Conservation (phyloP, 2,888 invertebrate species). For the Drosophila hamatofila region DNA sequence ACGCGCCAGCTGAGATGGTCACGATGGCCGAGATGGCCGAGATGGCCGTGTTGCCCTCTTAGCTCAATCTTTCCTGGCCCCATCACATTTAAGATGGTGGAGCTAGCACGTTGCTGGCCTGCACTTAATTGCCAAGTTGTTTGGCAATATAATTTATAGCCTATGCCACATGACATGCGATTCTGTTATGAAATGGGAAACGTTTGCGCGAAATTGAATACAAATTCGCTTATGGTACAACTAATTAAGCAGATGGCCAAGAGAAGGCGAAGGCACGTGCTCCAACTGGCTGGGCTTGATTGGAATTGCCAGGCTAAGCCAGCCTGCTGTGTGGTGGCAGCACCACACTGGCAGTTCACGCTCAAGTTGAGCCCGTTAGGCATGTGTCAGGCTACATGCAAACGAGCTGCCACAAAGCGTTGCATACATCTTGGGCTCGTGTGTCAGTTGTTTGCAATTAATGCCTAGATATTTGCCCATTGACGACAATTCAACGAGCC, state of each 20-base stretch:
- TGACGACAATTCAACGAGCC: conserved; percentile 24
- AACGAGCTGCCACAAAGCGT: conserved; percentile 54
- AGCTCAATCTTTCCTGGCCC: not conserved
- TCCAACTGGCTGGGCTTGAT: conserved; percentile 9
- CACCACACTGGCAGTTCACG: conserved; percentile 8
- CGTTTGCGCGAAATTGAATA: conserved; percentile 64
- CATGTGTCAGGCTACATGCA: conserved; percentile 29
- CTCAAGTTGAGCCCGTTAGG: not conserved
- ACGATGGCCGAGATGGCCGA: not conserved
- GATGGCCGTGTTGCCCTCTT: not conserved
- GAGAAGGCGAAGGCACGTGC: not conserved
- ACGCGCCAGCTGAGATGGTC: conserved; percentile 25
- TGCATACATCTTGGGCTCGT: conserved; percentile 45
- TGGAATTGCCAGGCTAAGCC: conserved; percentile 19
- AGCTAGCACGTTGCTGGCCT: conserved; percentile 16
- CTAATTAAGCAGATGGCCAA: conserved; percentile 65
- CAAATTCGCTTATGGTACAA: conserved; percentile 71
- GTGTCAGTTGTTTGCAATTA: conserved; percentile 31
- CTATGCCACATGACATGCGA: conserved; percentile 51
- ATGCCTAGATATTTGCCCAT: conserved; percentile 29
- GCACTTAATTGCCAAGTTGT: conserved; percentile 74
- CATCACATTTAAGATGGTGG: not conserved
- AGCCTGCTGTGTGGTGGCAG: no score
- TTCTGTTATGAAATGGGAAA: conserved; percentile 46
- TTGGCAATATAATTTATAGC: conserved; percentile 77